Conservation (phyloP, 1,140 invertebrate genomes). For the Caerostris extrusa region DNA sequence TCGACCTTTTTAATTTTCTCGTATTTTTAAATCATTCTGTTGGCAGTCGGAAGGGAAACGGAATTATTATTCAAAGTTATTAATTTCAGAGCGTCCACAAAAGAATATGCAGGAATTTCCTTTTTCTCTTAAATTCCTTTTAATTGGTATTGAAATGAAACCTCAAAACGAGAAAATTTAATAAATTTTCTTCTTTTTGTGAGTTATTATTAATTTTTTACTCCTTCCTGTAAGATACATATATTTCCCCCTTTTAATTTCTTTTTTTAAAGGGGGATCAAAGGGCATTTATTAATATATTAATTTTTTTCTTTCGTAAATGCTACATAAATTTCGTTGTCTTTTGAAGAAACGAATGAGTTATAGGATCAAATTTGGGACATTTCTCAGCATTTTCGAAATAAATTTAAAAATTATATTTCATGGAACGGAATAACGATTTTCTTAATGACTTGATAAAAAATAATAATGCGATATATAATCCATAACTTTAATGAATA, state of each 20-base stretch:
- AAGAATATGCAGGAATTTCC: not conserved
- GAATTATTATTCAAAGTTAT: constrained; percentile 46
- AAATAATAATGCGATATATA: too few relatives aligned
- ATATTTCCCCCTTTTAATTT: constrained; percentile 11
- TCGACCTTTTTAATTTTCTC: constrained; percentile 38
- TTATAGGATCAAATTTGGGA: too few relatives aligned
- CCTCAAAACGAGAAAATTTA: constrained; percentile 60
- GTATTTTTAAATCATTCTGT: not conserved
- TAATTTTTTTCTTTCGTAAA: too few relatives aligned
- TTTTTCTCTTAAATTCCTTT: constrained; percentile 44
- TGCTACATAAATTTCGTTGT: too few relatives aligned
- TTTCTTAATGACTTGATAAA: too few relatives aligned
- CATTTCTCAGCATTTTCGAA: too few relatives aligned
- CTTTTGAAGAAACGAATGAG: too few relatives aligned
- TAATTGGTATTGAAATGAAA: constrained; percentile 65
- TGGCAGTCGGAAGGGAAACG: not conserved
- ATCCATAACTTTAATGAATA: too few relatives aligned
- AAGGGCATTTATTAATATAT: too few relatives aligned
- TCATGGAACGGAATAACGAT: too few relatives aligned
- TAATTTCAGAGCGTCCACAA: constrained; percentile 50
- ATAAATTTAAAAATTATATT: too few relatives aligned
- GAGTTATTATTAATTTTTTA: too few relatives aligned
- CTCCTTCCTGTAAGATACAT: not conserved
- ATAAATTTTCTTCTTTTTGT: constrained; percentile 30
- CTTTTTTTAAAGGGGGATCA: not conserved